Percentiles rank a stretch among this genome's conserved stretches.
Conservation (phyloP, 2,113 vertebrate genomes). For the Craseonycteris thonglongyai region DNA sequence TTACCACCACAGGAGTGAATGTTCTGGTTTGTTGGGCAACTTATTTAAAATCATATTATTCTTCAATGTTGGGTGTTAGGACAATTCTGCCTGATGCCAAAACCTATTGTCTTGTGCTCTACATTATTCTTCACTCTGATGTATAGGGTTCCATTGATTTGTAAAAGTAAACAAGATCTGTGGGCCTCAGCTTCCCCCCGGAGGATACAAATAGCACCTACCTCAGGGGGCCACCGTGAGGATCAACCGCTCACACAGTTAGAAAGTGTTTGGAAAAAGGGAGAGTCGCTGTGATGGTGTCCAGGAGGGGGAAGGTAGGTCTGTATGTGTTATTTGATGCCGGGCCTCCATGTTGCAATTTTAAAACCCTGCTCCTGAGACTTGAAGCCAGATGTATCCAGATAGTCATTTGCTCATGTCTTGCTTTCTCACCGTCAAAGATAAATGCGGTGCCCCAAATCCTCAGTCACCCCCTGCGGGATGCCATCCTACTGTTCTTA, state of each 20-base stretch:
- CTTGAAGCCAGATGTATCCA: background rate
- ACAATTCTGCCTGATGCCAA: background rate
- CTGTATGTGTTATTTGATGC: background rate
- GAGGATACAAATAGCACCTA: background rate
- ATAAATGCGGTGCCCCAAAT: background rate
- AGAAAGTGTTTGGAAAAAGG: background rate
- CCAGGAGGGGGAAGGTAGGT: background rate
- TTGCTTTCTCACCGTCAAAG: background rate
- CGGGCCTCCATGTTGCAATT: background rate
- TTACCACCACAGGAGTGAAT: background rate
- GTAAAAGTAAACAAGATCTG: background rate
- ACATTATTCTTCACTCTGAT: background rate
- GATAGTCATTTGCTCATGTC: background rate
- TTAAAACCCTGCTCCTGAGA: background rate
- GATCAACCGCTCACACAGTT: background rate
- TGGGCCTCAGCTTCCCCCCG: background rate
- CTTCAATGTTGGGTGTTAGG: background rate
- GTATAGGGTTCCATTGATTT: background rate
- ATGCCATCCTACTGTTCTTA: background rate
- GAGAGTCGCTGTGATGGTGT: rapidly evolving
- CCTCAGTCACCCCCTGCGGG: background rate
- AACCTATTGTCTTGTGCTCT: background rate
- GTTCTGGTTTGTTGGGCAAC: background rate
- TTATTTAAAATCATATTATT: background rate
- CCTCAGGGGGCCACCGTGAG: background rate